These are phyloP conservation scores for Teleiodes luculella DNA, from an alignment of 2,888 invertebrate species.

Conservation along the genomic window DNA sequence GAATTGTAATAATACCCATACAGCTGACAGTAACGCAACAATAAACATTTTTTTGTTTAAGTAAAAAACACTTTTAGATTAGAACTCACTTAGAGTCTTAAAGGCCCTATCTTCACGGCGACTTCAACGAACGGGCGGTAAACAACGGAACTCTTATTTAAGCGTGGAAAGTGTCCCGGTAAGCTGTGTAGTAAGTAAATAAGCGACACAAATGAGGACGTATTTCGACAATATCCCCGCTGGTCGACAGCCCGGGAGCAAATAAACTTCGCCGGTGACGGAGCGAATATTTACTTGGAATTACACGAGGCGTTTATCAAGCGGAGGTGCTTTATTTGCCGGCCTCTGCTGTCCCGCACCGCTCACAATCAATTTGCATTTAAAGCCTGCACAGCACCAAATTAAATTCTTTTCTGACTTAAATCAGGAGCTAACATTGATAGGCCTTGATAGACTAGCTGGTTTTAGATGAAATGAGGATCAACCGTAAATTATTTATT, in stretches of 20 bases:
- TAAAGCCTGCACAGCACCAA: neutral
- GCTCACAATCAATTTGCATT: neutral
- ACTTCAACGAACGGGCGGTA: neutral
- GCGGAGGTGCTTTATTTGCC: neutral
- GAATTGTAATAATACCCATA: too few species aligned
- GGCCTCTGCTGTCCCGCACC: neutral
- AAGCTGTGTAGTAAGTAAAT: slow-evolving; percentile 23
- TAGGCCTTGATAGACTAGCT: too few species aligned
- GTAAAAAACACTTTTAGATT: neutral
- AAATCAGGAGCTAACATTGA: too few species aligned
- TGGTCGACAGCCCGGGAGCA: slow-evolving; percentile 4
- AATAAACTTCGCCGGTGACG: slow-evolving; percentile 16
- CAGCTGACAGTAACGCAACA: too few species aligned
- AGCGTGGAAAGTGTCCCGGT: slow-evolving; percentile 20
- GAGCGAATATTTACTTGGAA: slow-evolving; percentile 15
- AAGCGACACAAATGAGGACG: slow-evolving; percentile 28
- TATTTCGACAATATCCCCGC: slow-evolving; percentile 30
- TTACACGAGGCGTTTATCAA: neutral
- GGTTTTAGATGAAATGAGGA: too few species aligned
- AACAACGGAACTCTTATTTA: slow-evolving; percentile 17
- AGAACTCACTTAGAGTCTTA: too few species aligned
- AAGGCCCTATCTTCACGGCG: neutral
- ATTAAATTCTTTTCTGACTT: too few species aligned
- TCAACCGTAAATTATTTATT: too few species aligned
- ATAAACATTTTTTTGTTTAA: too few species aligned